Base-by-base conservation (phyloP, 2,797 vertebrate genomes). In the Pseudochromis fuscus region DNA sequence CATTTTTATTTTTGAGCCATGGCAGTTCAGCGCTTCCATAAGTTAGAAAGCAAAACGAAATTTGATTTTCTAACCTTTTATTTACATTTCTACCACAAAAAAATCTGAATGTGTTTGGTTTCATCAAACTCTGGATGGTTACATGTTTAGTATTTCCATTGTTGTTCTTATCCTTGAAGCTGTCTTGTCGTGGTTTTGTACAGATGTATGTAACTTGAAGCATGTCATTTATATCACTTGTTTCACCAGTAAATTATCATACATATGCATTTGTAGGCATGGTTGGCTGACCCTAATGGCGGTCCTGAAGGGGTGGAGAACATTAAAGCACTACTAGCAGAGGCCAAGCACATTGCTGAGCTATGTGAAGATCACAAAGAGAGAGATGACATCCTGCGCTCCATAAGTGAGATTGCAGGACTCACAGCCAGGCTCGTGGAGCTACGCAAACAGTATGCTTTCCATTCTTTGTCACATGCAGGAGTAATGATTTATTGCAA, bases 351-450 rank as follows among this genome's bases (percentile, higher is more conserved):
- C 82, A 97, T 99, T 3, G 97, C 97, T 0, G 97, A 98, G 50
- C 82, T 98, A 0, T 99, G 97, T 80, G 98, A 99, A 71, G 97
- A 99, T 72, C 97, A 96, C 46, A 98, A 97, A 87, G 98, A 99
- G 77, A 94, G 96, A 83, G 98, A 98, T 8, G 98, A 99, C 82
- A 99, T 99, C 83, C 93, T 98, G 33, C 96, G 96, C 66, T 99
- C 97, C 71, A 87, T 99, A 82, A 95, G 95, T n/a, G 97, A 99
- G 83, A 98, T 99, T n/a, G 95, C 96, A 56, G 96, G 95, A 53
- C 90, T 98, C 87, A 97, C 97, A 5, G 95, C 95, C 65, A 96
- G 97, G 82, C 90, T 99, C 4, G 84, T 94, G 35, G 98, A 99
- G 64, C 93, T 99, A 11, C 95, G 97, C 37, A 95, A 92, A 88